Conservation (phyloP, 1,140 invertebrate species). For the Eumeta japonica region DNA sequence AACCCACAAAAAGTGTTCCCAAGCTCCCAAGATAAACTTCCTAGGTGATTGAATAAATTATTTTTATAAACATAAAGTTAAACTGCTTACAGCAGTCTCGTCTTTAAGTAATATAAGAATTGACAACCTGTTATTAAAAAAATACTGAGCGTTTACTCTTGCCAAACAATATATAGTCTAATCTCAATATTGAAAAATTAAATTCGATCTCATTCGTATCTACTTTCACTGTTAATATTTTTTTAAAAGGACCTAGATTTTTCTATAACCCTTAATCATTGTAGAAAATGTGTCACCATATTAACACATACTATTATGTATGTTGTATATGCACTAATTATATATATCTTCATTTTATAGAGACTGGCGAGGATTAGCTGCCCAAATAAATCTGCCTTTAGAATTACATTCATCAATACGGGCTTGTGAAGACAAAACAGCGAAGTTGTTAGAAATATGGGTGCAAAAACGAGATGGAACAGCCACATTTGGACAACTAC, state of each 20-base stretch:
- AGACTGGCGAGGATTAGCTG: conserved; percentile 68
- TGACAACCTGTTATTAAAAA: background rate
- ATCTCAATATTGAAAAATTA: conserved; percentile 1
- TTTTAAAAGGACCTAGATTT: too few species aligned
- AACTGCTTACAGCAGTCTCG: too few species aligned
- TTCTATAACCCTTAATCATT: background rate
- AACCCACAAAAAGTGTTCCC: conserved; percentile 35
- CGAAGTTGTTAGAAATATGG: conserved; percentile 57
- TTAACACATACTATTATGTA: background rate
- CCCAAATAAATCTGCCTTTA: conserved; percentile 52
- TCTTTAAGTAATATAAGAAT: too few species aligned
- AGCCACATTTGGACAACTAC: conserved; percentile 54
- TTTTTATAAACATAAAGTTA: too few species aligned
- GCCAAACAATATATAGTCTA: background rate
- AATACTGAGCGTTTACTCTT: background rate
- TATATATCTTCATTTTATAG: conserved; percentile 34
- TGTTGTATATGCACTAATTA: background rate
- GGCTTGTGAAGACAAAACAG: conserved; percentile 52
- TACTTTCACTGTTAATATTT: too few species aligned
- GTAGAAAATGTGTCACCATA: background rate
- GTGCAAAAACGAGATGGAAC: conserved; percentile 31
- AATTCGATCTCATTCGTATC: too few species aligned
- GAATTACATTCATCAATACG: conserved; percentile 51
- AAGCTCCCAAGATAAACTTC: conserved; percentile 24
- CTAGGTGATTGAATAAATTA: conserved; percentile 20